Conservation (phyloP, 2,888 invertebrate species). For the Drosophila mayaguana region DNA sequence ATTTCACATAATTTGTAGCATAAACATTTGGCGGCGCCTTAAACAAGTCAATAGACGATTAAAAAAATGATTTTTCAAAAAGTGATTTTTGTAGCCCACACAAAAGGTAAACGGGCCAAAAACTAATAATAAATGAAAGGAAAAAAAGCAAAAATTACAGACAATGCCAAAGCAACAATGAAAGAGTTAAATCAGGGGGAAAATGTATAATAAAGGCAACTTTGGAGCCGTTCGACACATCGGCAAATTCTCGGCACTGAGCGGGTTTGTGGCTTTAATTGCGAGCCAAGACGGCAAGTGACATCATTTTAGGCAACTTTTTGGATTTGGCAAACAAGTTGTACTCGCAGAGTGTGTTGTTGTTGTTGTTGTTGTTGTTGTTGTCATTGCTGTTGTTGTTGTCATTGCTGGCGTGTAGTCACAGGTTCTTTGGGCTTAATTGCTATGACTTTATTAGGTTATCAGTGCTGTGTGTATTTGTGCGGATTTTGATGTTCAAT, state of each 20-base stretch:
- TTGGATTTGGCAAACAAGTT: constrained; percentile 72
- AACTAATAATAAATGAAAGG: constrained; percentile 13
- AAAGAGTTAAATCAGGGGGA: constrained; percentile 30
- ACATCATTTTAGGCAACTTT: constrained; percentile 76
- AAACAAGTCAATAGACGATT: constrained; percentile 82
- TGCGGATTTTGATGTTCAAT: constrained; percentile 48
- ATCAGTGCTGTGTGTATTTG: constrained; percentile 56
- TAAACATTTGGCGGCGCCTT: constrained; percentile 67
- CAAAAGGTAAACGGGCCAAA: constrained; percentile 56
- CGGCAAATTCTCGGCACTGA: constrained; percentile 54
- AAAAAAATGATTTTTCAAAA: constrained; percentile 74
- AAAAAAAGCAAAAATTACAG: constrained; percentile 42
- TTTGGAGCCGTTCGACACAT: constrained; percentile 37
- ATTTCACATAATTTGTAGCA: constrained; percentile 82
- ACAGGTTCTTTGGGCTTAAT: constrained; percentile 64
- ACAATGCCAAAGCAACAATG: constrained; percentile 43
- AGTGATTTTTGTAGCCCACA: constrained; percentile 44
- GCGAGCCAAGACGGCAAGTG: constrained; percentile 66
- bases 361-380: constrained; percentile 32
- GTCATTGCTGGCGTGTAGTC: constrained; percentile 43
- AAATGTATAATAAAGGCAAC: constrained; percentile 63
- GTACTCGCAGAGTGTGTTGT: constrained; percentile 49
- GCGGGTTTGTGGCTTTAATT: constrained; percentile 64
- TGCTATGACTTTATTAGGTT: constrained; percentile 80
- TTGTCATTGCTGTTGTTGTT: constrained; percentile 39